Evolutionary conservation across 1,140 invertebrate species (phyloP).

Genomic region (Oedothorax gibbosus): DNA sequence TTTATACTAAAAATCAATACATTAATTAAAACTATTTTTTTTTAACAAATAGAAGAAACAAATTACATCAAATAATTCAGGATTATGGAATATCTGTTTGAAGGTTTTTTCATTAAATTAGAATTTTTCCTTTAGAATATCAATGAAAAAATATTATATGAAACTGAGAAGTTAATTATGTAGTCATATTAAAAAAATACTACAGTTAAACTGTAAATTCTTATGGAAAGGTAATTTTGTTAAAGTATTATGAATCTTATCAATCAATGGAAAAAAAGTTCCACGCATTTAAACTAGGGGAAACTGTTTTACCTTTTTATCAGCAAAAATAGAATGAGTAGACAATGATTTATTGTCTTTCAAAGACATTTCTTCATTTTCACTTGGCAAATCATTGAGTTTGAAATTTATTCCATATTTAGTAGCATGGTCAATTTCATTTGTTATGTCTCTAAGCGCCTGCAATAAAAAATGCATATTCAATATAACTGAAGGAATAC

Average conservation of each 20-base stretch:
- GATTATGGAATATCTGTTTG: no score
- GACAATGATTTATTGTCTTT: neutral
- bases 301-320: neutral
- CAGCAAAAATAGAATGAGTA: neutral
- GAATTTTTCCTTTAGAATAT: neutral
- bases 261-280: neutral
- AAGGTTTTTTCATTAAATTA: no score
- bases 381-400: neutral
- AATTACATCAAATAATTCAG: no score
- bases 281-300: neutral
- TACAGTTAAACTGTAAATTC: neutral
- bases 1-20: neutral
- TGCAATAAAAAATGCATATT: neutral
- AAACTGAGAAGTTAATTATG: neutral
- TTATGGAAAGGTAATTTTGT: neutral
- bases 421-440: slow-evolving; percentile 10
- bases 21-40: neutral
- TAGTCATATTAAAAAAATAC: neutral
- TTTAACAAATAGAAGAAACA: neutral
- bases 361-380: neutral
- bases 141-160: neutral
- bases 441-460: slow-evolving; percentile 13
- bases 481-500: no score
- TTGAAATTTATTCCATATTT: slow-evolving; percentile 14
- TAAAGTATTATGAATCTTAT: neutral